Percentiles rank a stretch among this genome's conserved stretches.
Evolutionary conservation across 2,113 vertebrate genomes (phyloP).

Genomic region (Sporophila hypoxantha): DNA sequence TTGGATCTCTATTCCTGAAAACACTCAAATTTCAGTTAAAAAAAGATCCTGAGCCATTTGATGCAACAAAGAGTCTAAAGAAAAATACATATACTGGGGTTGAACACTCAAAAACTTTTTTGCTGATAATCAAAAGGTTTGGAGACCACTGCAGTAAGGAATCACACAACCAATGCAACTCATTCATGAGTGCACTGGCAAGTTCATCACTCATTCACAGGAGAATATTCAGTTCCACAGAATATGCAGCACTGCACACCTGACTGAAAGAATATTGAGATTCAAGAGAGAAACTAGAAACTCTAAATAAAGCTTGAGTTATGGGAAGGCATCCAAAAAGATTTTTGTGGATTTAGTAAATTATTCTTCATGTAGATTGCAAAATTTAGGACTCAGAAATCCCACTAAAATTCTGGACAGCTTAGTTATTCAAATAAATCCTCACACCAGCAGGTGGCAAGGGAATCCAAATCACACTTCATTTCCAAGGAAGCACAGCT

Average conservation of each 20-base stretch:
- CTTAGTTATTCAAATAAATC: slow-evolving; percentile 43
- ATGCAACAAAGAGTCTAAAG: neutral
- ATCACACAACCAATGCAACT: neutral
- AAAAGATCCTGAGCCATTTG: neutral
- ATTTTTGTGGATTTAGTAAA: slow-evolving; percentile 5
- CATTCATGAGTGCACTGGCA: neutral
- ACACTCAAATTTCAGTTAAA: neutral
- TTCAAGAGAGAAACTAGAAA: neutral
- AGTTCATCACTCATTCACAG: neutral
- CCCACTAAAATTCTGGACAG: slow-evolving; percentile 9
- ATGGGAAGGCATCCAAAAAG: neutral
- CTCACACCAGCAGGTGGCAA: slow-evolving; percentile 17
- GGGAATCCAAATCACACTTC: neutral
- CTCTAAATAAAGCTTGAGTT: neutral
- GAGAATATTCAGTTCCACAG: neutral
- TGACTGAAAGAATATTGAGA: neutral
- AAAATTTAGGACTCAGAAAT: slow-evolving; percentile 21
- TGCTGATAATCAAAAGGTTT: neutral
- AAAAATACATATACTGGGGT: neutral
- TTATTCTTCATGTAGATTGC: neutral
- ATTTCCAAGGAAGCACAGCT: neutral
- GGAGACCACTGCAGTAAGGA: neutral
- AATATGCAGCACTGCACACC: neutral
- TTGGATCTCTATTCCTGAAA: neutral
- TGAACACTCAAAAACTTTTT: neutral